Base-by-base conservation (phyloP, 2,888 invertebrate species). In the Entomobrya multifasciata region DNA sequence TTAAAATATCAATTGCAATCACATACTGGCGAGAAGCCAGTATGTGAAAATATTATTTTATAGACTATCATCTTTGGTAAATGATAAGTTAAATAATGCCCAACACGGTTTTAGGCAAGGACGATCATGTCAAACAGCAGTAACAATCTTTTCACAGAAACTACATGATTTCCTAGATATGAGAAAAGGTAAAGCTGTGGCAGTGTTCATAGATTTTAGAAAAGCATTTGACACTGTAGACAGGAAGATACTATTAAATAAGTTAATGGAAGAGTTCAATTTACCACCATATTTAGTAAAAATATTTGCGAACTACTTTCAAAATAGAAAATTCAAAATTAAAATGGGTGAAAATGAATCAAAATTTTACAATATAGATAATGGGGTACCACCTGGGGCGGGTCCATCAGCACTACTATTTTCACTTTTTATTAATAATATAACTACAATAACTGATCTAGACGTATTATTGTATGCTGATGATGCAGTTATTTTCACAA, bases 391-490 rank as follows among this genome's bases (percentile, higher is more conserved):
- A 1, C 65, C 78, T 11, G 88, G 88, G 0, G 27, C 55, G 1
- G 15, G 62, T 2, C 11, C 87, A 17, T 87, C 85, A 2, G 81
- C 84, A 0, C 55, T 88, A 11, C 5, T 81, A 6, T 88, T 79
- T 67, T 47, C 77, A 1, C 5, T 82, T 0, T 88, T 62, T 76
- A 87, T 87, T 13, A 78, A 89, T 82, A 84, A 88, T 20, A 81
- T 89, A 17, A 44, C 65, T 52, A n/a, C 20, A 17, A 52, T n/a
- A 0, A 22, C 85, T 8, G 22, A 60, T 13, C 8, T 88, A 5
- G 25, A 20, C 6, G 82, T 36, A 27, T 5, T 55, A 1, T 20
- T 84, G 0, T 87, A 76, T 30, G 87, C 83, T 8, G 79, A 87
- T 25, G 87, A 87, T 25, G 3, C 76, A 2, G 84, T 76, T 0